A percentile compares a stretch with the other conserved stretches of the same genome.
Evolutionary conservation across 1,140 invertebrate species (phyloP).

Genomic region (Semibalanus balanoides): DNA sequence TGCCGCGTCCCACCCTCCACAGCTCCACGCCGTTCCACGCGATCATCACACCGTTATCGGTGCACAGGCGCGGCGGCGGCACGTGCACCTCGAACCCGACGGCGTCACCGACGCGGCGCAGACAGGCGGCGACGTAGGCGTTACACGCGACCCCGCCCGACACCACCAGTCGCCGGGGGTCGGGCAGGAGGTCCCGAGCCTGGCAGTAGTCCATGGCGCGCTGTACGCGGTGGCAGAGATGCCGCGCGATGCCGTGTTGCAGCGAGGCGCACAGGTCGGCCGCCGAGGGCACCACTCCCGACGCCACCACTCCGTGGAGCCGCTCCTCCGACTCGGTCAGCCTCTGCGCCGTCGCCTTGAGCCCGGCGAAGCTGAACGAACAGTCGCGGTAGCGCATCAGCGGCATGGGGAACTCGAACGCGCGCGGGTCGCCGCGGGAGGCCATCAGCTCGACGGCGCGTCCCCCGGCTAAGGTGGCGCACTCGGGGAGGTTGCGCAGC

Average conservation of each 20-base stretch:
- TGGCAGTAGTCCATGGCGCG: conserved; percentile 60
- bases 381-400: conserved; percentile 49
- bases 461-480: conserved; percentile 58
- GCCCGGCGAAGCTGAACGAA: conserved; percentile 69
- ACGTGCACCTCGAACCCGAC: conserved; percentile 48
- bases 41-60: conserved; percentile 98
- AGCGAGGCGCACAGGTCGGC: conserved; percentile 74
- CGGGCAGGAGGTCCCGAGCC: conserved; percentile 12
- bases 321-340: conserved; percentile 45
- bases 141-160: conserved; percentile 95
- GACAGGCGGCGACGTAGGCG: conserved; percentile 52
- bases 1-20: conserved; percentile 27
- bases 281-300: conserved; percentile 59
- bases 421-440: conserved; percentile 44
- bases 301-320: conserved; percentile 40
- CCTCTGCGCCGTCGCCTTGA: conserved; percentile 40
- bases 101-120: conserved; percentile 50
- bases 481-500: conserved; percentile 60
- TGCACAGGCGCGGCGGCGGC: conserved; percentile 76
- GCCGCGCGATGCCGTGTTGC: conserved; percentile 54
- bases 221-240: conserved; percentile 64
- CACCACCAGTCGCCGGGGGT: conserved; percentile 45
- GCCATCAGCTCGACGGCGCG: conserved; percentile 70
- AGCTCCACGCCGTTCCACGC: conserved; percentile 94
- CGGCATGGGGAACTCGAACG: conserved; percentile 49